Percentiles rank a stretch among this genome's conserved stretches.
These are phyloP conservation scores for Amia ocellicauda DNA, from an alignment of 2,113 vertebrate species.

Conservation along the genomic window DNA sequence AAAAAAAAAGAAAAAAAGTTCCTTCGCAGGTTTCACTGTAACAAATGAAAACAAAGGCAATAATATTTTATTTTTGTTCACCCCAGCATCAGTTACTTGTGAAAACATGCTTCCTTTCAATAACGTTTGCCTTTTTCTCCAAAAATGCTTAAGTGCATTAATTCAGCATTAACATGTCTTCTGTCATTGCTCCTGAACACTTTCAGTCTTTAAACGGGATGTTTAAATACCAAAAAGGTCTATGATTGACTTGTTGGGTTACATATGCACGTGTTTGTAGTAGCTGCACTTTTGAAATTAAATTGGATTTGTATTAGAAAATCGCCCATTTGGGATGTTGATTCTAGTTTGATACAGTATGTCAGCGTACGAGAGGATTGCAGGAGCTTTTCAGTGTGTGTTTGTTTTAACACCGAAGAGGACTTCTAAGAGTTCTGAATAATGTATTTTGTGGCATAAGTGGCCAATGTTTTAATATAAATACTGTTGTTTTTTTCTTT, in stretches of 20 bases:
- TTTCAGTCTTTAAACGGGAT: neutral
- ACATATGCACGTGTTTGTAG: neutral
- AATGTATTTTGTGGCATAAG: neutral
- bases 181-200: neutral
- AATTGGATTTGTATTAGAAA: neutral
- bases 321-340: neutral
- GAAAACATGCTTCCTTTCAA: neutral
- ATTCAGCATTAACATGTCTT: neutral
- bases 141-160: conserved; percentile 1
- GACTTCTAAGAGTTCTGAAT: neutral
- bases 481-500: neutral
- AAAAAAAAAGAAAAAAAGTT: conserved; percentile 19
- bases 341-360: neutral
- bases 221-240: neutral
- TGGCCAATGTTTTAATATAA: neutral
- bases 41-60: conserved; percentile 19
- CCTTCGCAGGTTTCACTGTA: conserved; percentile 31
- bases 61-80: conserved; percentile 20
- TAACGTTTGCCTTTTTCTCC: neutral
- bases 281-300: conserved; percentile 1
- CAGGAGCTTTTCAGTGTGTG: neutral
- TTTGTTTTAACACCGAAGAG: neutral
- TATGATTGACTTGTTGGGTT: no score
- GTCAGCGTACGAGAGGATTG: neutral
- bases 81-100: conserved; percentile 23